Evolutionary conservation across 2,888 invertebrate species (phyloP).

Genomic region (Harpagoxenus sublaevis): DNA sequence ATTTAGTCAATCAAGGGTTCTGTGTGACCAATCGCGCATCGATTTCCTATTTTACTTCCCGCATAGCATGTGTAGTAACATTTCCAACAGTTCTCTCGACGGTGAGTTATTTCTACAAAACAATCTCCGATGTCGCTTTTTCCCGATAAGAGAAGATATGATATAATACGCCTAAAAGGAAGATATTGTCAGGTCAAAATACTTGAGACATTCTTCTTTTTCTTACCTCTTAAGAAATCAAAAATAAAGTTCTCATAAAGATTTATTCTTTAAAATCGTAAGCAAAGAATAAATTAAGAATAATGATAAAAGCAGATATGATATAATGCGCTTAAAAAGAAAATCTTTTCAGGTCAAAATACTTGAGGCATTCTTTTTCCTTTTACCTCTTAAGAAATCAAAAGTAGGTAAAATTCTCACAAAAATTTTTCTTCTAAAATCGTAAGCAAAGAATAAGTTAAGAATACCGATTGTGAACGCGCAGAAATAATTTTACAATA

Average conservation of each 20-base stretch:
- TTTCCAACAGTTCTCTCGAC: not conserved
- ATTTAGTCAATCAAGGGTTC: slow-evolving; percentile 35
- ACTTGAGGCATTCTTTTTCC: not conserved
- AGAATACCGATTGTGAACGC: not conserved
- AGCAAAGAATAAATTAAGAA: slow-evolving; percentile 1
- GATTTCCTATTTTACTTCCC: slow-evolving; percentile 24
- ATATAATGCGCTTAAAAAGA: not conserved
- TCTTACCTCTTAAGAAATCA: not conserved
- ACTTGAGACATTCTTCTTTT: not conserved
- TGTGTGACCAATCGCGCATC: slow-evolving; percentile 35
- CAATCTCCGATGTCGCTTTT: not conserved
- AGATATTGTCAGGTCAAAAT: not conserved
- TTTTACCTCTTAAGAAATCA: not conserved
- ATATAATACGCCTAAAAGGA: not conserved
- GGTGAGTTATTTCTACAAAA: not conserved
- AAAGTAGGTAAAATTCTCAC: not conserved
- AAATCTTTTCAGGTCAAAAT: not conserved
- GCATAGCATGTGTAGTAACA: not conserved
- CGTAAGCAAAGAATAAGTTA: not conserved
- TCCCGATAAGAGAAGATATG: not conserved
- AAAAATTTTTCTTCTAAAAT: not conserved
- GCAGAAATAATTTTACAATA: not conserved
- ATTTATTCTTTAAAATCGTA: not conserved
- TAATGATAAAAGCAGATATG: not conserved
- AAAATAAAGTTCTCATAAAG: not conserved